Conservation (phyloP, 2,888 invertebrate genomes). For the Cryptophagus acutangulus region DNA sequence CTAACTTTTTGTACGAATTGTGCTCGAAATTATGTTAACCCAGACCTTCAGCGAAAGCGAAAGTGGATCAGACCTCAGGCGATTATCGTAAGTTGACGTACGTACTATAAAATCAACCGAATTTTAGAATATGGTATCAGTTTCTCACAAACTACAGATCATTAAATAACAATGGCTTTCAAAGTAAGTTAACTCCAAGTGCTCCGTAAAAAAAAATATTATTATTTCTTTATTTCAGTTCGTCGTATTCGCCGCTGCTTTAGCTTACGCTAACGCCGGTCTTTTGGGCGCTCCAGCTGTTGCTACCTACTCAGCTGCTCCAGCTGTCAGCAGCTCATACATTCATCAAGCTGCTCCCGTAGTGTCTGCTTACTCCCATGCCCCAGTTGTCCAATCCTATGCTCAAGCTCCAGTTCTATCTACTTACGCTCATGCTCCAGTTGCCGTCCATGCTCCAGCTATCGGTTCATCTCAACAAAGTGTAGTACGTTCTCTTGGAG, state of each 20-base stretch:
- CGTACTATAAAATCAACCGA: slow-evolving; percentile 35
- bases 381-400: too few species aligned
- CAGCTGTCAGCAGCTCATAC: too few species aligned
- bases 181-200: slow-evolving; percentile 33
- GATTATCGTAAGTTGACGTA: slow-evolving; percentile 28
- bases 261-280: slow-evolving; percentile 60
- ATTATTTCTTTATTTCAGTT: not conserved
- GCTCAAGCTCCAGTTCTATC: too few species aligned
- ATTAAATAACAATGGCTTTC: slow-evolving; percentile 37
- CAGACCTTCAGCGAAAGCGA: slow-evolving; percentile 45
- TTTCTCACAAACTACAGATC: slow-evolving; percentile 27
- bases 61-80: slow-evolving; percentile 40
- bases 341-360: too few species aligned
- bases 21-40: slow-evolving; percentile 36
- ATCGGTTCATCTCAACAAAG: slow-evolving; percentile 38
- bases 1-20: too few species aligned
- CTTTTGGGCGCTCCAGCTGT: slow-evolving; percentile 40
- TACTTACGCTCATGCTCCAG: too few species aligned
- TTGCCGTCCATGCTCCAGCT: slow-evolving; percentile 37
- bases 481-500: slow-evolving; percentile 44
- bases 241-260: slow-evolving; percentile 52
- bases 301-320: slow-evolving; percentile 30
- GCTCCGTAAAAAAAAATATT: not conserved
- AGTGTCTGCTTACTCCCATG: slow-evolving; percentile 23
- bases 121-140: slow-evolving; percentile 32